Evolutionary conservation across 2,113 vertebrate species (phyloP).

Genomic region (Pyrgilauda ruficollis): DNA sequence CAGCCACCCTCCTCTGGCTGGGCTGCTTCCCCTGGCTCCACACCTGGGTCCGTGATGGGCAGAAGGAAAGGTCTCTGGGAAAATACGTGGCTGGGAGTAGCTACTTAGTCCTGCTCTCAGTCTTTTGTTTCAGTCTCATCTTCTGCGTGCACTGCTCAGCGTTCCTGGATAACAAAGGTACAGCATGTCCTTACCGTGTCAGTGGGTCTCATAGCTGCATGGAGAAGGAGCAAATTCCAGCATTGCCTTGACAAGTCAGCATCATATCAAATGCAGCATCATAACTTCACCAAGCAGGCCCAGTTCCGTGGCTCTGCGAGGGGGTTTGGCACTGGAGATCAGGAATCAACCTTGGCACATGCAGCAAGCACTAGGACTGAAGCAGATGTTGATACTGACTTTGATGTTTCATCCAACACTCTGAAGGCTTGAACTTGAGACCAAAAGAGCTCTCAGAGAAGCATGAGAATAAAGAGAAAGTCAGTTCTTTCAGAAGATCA

Average conservation of each 20-base stretch:
- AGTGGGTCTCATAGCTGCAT: neutral
- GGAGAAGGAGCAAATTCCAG: slow-evolving; percentile 7
- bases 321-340: slow-evolving; percentile 6
- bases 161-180: neutral
- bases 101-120: neutral
- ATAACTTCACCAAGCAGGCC: neutral
- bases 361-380: neutral
- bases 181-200: neutral
- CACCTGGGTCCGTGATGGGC: fast-evolving
- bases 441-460: slow-evolving; percentile 20
- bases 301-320: neutral
- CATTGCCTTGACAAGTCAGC: slow-evolving; percentile 32
- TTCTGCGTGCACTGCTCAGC: neutral
- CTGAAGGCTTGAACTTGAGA: slow-evolving; percentile 20
- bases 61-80: neutral
- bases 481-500: slow-evolving; percentile 12
- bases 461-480: slow-evolving; percentile 39
- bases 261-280: slow-evolving; percentile 11
- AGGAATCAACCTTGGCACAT: neutral
- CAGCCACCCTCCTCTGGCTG: neutral
- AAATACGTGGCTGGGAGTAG: neutral
- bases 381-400: slow-evolving; percentile 39
- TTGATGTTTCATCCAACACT: slow-evolving; percentile 57
- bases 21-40: neutral
- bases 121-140: neutral